Evolutionary conservation across 1,140 invertebrate genomes (phyloP).

Genomic region (Dendrolimus punctatus): DNA sequence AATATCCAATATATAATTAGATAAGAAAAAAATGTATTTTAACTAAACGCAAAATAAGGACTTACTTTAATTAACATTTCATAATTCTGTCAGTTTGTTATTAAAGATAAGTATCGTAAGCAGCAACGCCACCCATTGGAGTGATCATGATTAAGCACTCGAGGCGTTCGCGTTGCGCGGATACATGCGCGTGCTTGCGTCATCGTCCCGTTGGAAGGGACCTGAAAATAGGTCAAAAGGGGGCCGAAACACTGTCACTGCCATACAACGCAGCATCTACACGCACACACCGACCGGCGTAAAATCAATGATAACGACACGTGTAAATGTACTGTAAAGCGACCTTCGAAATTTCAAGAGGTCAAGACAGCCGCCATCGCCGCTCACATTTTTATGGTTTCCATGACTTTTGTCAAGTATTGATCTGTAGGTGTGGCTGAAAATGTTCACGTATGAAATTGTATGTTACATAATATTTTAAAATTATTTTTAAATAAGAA

Average conservation of each 20-base stretch:
- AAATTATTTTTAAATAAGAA: too few species aligned
- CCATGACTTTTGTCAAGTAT: slow-evolving; percentile 8
- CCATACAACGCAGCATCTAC: slow-evolving; percentile 31
- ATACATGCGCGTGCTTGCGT: slow-evolving; percentile 32
- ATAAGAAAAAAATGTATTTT: too few species aligned
- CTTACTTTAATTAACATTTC: too few species aligned
- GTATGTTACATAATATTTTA: too few species aligned
- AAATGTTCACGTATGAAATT: not conserved
- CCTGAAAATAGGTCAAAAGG: slow-evolving; percentile 63
- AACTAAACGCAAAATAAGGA: too few species aligned
- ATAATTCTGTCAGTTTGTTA: too few species aligned
- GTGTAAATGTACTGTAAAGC: slow-evolving; percentile 13
- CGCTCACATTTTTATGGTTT: slow-evolving; percentile 9
- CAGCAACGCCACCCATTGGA: too few species aligned
- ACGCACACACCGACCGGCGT: slow-evolving; percentile 10
- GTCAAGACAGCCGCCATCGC: slow-evolving; percentile 6
- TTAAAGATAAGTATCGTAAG: too few species aligned
- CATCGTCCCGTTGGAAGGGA: slow-evolving; percentile 45
- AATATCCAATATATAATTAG: too few species aligned
- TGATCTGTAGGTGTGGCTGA: not conserved
- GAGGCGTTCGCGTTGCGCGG: too few species aligned
- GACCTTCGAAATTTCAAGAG: slow-evolving; percentile 29
- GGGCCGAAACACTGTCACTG: slow-evolving; percentile 62
- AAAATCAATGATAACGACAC: slow-evolving; percentile 23
- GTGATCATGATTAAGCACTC: too few species aligned